A percentile compares a stretch with the other conserved stretches of the same genome.
phyloP scores from a whole-genome alignment of 2,888 invertebrate genomes.

The Pheosia gnoma region DNA sequence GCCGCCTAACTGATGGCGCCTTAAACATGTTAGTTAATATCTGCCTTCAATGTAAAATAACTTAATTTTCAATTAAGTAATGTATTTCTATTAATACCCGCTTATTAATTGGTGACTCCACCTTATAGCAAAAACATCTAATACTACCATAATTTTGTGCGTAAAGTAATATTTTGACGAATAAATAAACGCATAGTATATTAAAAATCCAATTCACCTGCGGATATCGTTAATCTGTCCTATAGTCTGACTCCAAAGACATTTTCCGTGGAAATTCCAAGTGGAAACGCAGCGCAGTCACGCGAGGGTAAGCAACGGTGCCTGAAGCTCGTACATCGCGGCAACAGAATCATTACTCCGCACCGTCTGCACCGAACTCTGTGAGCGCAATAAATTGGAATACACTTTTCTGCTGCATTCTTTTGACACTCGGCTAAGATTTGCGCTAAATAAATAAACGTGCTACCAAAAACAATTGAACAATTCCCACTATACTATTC shows the following conservation, averaged over 20 bases:
- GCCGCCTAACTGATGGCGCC: too few relatives aligned
- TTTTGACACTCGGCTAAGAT: conserved; percentile 20
- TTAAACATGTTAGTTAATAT: too few relatives aligned
- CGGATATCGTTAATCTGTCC: conserved; percentile 4
- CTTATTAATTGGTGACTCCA: too few relatives aligned
- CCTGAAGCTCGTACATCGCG: conserved; percentile 6
- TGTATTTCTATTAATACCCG: too few relatives aligned
- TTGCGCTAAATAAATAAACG: conserved; percentile 30
- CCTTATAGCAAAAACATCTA: too few relatives aligned
- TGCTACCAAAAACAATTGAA: conserved; percentile 7
- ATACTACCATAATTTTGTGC: too few relatives aligned
- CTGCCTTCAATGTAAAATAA: too few relatives aligned
- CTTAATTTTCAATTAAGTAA: too few relatives aligned
- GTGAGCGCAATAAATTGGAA: conserved; percentile 45
- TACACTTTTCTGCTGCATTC: conserved; percentile 39
- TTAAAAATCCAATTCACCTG: not conserved
- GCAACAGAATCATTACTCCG: conserved; percentile 20
- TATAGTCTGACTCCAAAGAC: conserved; percentile 10
- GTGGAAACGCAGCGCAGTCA: conserved; percentile 13
- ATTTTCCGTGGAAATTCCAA: not conserved
- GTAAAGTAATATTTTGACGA: not conserved
- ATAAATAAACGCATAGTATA: not conserved
- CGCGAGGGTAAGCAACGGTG: conserved; percentile 21
- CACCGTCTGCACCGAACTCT: conserved; percentile 24
- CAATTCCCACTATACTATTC: too few relatives aligned